phyloP scores from a whole-genome alignment of 2,888 invertebrate genomes.

The Campoletis raptor region DNA sequence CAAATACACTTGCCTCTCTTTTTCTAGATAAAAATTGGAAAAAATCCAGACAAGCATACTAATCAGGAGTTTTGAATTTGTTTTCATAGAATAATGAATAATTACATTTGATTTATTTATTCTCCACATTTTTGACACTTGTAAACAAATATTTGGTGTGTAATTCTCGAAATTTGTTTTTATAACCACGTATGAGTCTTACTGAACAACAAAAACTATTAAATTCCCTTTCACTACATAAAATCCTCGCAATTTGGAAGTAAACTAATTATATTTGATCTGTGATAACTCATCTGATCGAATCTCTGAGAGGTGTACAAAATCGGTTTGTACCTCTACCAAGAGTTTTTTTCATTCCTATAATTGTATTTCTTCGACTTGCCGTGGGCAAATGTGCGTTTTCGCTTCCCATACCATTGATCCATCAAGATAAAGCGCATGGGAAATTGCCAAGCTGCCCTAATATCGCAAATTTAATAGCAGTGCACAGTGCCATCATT shows the following conservation, averaged over 20 bases:
- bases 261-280: slow-evolving; percentile 7
- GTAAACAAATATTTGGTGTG: not conserved
- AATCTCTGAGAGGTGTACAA: not conserved
- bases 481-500: slow-evolving; percentile 18
- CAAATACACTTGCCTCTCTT: not conserved
- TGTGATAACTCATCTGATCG: not conserved
- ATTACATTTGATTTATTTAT: not conserved
- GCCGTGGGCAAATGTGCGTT: not conserved
- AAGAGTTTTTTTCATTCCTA: not conserved
- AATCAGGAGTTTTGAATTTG: not conserved
- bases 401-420: slow-evolving; percentile 4
- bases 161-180: not conserved
- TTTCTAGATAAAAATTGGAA: not conserved
- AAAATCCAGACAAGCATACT: not conserved
- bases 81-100: not conserved
- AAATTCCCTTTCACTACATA: not conserved
- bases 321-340: no score
- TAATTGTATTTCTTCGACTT: not conserved
- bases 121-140: not conserved
- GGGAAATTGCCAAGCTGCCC: slow-evolving; percentile 12
- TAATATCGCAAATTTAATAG: slow-evolving; percentile 47
- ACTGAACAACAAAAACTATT: not conserved
- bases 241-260: not conserved
- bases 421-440: slow-evolving; percentile 16
- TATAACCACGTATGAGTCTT: not conserved